These are phyloP conservation scores for Conopomorpha cramerella DNA, from an alignment of 1,140 invertebrate genomes.

Conservation along the genomic window DNA sequence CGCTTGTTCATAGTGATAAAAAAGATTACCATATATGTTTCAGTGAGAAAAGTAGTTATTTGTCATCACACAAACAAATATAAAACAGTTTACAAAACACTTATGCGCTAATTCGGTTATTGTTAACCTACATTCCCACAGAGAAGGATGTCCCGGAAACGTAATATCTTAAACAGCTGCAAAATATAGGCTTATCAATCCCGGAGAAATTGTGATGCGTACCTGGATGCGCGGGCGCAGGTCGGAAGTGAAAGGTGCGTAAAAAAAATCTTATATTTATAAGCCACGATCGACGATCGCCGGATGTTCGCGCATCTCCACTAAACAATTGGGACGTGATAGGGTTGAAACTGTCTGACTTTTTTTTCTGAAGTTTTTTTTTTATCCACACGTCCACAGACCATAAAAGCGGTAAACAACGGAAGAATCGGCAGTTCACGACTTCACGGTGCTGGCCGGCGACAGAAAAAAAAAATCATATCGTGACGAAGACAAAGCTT, in stretches of 20 bases:
- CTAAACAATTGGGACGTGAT: slow-evolving; percentile 6
- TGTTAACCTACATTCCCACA: not conserved
- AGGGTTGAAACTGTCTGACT: no score
- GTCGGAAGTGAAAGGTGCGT: slow-evolving; percentile 5
- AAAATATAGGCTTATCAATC: slow-evolving; percentile 3
- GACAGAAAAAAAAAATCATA: no score
- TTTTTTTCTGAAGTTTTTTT: slow-evolving; percentile 1
- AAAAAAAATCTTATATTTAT: slow-evolving; percentile 3
- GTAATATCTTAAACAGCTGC: slow-evolving; percentile 2
- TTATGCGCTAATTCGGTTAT: not conserved
- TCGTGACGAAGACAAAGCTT: no score
- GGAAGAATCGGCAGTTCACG: no score
- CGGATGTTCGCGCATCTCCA: no score
- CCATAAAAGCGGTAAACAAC: not conserved
- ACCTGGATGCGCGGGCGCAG: slow-evolving; percentile 1
- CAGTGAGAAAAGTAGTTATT: no score
- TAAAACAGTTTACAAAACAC: no score
- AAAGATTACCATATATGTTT: no score
- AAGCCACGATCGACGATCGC: not conserved
- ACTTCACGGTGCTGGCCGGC: no score
- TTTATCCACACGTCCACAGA: not conserved
- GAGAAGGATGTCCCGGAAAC: slow-evolving; percentile 1
- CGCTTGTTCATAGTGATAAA: no score
- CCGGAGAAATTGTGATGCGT: slow-evolving; percentile 1
- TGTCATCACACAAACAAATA: no score